A percentile compares a stretch with the other conserved stretches of the same genome.
phyloP scores from a whole-genome alignment of 2,797 vertebrate genomes.

The Crax fasciolata region DNA sequence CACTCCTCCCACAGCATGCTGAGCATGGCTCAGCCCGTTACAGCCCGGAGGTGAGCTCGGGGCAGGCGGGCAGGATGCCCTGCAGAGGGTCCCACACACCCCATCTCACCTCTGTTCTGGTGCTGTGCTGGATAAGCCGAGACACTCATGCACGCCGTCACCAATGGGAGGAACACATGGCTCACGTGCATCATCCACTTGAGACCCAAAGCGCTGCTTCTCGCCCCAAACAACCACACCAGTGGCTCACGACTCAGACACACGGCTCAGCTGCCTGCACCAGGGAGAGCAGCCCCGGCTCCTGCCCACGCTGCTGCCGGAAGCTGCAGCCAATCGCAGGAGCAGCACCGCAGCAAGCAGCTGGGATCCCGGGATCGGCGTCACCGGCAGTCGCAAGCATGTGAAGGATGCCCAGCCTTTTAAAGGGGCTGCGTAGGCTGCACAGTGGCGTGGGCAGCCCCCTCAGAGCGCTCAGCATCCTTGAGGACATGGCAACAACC shows the following conservation, averaged over 20 bases:
- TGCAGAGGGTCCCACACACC: accelerated
- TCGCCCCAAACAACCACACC: background rate
- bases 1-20: background rate
- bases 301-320: background rate
- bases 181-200: background rate
- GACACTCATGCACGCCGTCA: background rate
- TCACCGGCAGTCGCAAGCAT: background rate
- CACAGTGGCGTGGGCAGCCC: background rate
- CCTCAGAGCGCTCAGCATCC: background rate
- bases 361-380: accelerated
- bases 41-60: background rate
- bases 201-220: background rate
- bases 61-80: background rate
- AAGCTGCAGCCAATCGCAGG: background rate
- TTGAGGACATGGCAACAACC: background rate
- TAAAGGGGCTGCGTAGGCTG: background rate
- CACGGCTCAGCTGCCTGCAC: background rate
- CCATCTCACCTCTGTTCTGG: background rate
- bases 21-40: background rate
- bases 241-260: background rate
- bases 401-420: background rate
- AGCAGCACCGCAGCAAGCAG: background rate
- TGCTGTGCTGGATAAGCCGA: accelerated
- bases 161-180: background rate
- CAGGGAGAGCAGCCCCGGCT: background rate